Percentiles rank a stretch among this genome's conserved stretches.
These are phyloP conservation scores for Mus spicilegus DNA, from an alignment of 2,113 vertebrate genomes.

Conservation along the genomic window DNA sequence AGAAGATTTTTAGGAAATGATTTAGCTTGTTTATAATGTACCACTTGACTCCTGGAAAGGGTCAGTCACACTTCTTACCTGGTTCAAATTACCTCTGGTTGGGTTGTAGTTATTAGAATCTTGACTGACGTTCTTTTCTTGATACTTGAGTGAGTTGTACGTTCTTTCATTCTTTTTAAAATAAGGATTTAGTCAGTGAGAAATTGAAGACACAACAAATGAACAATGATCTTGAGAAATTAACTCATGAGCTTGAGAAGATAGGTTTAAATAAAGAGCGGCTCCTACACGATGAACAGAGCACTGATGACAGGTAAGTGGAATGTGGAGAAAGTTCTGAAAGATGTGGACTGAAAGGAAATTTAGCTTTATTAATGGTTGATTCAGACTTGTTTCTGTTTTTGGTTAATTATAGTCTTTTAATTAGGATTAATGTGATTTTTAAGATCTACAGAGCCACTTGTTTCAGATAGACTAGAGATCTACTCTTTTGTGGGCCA, in stretches of 20 bases:
- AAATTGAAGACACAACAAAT: conserved; percentile 97
- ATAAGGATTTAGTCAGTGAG: conserved; percentile 97
- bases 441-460: neutral
- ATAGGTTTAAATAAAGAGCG: conserved; percentile 98
- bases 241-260: conserved; percentile 98
- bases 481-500: neutral
- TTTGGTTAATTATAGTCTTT: neutral
- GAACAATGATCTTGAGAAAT: conserved; percentile 97
- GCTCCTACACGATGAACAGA: conserved; percentile 95
- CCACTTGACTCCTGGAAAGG: neutral
- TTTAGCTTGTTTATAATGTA: neutral
- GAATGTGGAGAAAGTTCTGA: neutral
- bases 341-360: neutral
- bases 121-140: conserved; percentile 57
- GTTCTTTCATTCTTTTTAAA: conserved; percentile 74
- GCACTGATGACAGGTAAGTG: conserved; percentile 94
- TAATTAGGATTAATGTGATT: conserved; percentile 20
- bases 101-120: conserved; percentile 13
- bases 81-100: conserved; percentile 32
- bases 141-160: conserved; percentile 55
- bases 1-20: neutral
- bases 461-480: neutral
- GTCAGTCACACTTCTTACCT: neutral
- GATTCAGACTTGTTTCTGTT: neutral
- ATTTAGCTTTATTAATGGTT: neutral